Conservation (phyloP, 2,797 vertebrate species). For the Pitangus sulphuratus region DNA sequence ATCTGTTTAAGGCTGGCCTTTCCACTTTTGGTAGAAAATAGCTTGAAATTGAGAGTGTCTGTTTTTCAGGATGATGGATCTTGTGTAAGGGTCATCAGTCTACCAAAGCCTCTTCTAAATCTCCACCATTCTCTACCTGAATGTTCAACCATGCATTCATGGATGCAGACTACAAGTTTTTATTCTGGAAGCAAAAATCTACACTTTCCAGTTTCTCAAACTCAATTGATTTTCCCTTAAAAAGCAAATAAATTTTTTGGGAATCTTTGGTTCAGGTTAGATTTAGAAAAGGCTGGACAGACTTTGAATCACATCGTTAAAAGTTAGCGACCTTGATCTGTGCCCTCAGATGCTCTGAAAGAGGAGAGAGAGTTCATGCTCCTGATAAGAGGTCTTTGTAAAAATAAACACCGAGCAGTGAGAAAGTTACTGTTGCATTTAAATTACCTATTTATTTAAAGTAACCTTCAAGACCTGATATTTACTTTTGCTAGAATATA, state of each 20-base stretch:
- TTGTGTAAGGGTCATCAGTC: neutral
- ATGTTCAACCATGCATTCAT: neutral
- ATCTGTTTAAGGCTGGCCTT: neutral
- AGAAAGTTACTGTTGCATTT: slow-evolving; percentile 68
- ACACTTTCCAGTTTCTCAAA: neutral
- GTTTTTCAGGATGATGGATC: neutral
- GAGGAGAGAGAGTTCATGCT: neutral
- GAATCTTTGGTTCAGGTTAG: neutral
- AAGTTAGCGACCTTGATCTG: slow-evolving; percentile 22
- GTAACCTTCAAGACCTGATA: slow-evolving; percentile 67
- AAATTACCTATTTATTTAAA: slow-evolving; percentile 75
- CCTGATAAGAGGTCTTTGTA: slow-evolving; percentile 43
- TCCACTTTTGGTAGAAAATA: neutral
- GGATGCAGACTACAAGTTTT: neutral
- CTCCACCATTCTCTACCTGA: neutral
- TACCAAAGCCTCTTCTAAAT: neutral
- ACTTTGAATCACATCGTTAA: neutral
- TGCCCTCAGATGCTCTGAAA: neutral
- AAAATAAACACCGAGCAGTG: slow-evolving; percentile 36
- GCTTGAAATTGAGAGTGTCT: neutral
- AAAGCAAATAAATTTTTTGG: neutral
- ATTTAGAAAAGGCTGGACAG: neutral
- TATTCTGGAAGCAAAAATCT: neutral
- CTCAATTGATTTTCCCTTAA: neutral
- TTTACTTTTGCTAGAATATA: slow-evolving; percentile 59